Base-by-base conservation (phyloP, 2,888 invertebrate species). In the Sminthurides aquaticus region DNA sequence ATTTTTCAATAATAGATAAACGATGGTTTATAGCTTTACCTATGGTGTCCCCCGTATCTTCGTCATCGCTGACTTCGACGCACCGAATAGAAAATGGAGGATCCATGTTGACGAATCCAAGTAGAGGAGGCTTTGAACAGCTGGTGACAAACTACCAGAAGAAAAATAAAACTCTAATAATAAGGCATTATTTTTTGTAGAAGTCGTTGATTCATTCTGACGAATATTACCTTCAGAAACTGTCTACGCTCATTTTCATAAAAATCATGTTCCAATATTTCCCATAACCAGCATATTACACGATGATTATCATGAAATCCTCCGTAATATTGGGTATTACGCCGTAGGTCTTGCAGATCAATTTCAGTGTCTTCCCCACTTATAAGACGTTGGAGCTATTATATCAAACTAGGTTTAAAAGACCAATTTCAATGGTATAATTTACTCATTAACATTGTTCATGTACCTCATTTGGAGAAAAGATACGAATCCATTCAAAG, bases 211-310 rank as follows among this genome's bases (percentile, higher is more conserved):
- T 55, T 59, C 48, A 34, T 64, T n/a, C n/a, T n/a, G n/a, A n/a
- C n/a, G n/a, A n/a, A 34, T 34, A 52, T 49, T 77, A 90, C 91
- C 84, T 98, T 98, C 3, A 99, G 83, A 81, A 99, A 99, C 78
- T 96, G 86, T 75, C 89, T 89, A 67, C 91, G 86, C 80, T 99
- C 99, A 61, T 90, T 85, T 77, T 93, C 90, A 11, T 84, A 86
- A 80, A 99, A 99, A 79, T 99, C 98, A 75, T 91, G 87, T 76
- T 92, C 91, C 70, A 99, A 82, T 75, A 65, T 73, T 80, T 98
- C 96, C 99, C 99, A 99, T 60, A 99, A 83, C 99, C 99, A 99
- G 78, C 91, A 89, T 59, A 99, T 91, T 60, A 99, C 96, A 73
- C 93, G 85, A 81, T 98, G 98, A 67, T 92, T 93, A 83, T 92